Evolutionary conservation across 1,140 invertebrate species (phyloP).

Genomic region (Cyrtorhinus lividipennis): DNA sequence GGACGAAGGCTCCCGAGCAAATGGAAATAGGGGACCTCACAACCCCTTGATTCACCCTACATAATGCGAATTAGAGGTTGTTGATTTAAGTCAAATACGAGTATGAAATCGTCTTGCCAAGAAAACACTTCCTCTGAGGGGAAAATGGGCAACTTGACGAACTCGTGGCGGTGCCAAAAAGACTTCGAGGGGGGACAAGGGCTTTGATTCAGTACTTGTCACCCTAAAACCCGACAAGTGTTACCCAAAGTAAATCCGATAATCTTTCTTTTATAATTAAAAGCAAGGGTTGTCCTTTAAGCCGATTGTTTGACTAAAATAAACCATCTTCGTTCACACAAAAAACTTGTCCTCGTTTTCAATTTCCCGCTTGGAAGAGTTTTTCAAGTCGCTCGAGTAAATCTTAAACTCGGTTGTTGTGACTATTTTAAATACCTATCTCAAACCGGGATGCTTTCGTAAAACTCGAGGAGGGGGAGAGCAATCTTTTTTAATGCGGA

Average conservation of each 20-base stretch:
- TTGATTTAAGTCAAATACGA: neutral
- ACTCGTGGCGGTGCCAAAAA: too few species aligned
- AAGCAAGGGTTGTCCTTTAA: constrained; percentile 4
- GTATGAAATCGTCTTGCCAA: neutral
- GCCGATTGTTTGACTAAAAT: constrained; percentile 12
- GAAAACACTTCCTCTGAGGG: neutral
- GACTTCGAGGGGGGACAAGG: too few species aligned
- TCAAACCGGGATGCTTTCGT: neutral
- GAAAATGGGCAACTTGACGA: neutral
- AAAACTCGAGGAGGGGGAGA: neutral
- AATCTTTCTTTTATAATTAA: constrained; percentile 8
- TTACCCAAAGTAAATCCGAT: constrained; percentile 2
- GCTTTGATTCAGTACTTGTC: too few species aligned
- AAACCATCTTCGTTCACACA: neutral
- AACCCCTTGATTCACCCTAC: neutral
- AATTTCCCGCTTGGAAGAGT: constrained; percentile 1
- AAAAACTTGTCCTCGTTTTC: neutral
- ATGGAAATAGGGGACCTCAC: neutral
- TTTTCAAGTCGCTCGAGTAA: constrained; percentile 5
- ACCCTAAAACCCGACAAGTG: constrained; percentile 2
- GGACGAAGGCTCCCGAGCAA: neutral
- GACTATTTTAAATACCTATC: constrained; percentile 4
- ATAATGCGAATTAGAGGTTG: neutral
- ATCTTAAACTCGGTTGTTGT: neutral
- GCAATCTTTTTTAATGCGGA: constrained; percentile 8